Evolutionary conservation across 2,113 vertebrate species (phyloP), one percentile per base, ranked within the genome.

Genomic region (Sphyrna mokarran): DNA sequence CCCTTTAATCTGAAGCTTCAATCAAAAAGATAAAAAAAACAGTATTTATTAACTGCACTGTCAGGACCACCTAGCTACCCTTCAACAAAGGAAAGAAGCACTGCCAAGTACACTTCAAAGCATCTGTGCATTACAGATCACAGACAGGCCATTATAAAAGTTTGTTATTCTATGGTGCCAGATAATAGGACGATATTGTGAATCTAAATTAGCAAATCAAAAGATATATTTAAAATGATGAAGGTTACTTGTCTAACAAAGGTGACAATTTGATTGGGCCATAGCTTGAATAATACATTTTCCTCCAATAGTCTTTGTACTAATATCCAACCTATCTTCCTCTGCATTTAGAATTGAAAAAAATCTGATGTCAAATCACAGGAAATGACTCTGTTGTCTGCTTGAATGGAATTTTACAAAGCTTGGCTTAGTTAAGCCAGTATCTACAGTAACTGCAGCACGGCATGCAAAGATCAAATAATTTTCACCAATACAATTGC

Each of bases 91-190:
- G 91, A 69, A 94, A 43, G 37, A 94, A 94, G 5, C 37, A 40
- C 20, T 94, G 37, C 91, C 91, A 94, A 94, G 63, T 94, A 68
- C n/a, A 68, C 63, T 94, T 94, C 91, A 69, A 94, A 94, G 63
- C 91, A 94, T 94, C 91, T 43, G 63, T 94, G 91, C 91, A 40
- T 94, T 94, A 37, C n/a, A 94, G 91, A 43, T 68, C 90, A 63
- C n/a, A 69, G 91, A 37, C 61, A 93, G 43, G 63, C 63, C 91
- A 90, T 69, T 68, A 94, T 70, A 95, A 48, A 43, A 95, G n/a
- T 72, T 90, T 95, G 90, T 93, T 63, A 69, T 95, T 95, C 40
- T 54, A 29, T 72, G 48, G 37, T 29, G 68, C 68, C 68, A 54
- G 63, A 94, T 94, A 68, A 40, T 94, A 37, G 93, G 66, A 94